Evolutionary conservation across 2,113 vertebrate genomes (phyloP).

Genomic region (Epinephelus cyanopodus): DNA sequence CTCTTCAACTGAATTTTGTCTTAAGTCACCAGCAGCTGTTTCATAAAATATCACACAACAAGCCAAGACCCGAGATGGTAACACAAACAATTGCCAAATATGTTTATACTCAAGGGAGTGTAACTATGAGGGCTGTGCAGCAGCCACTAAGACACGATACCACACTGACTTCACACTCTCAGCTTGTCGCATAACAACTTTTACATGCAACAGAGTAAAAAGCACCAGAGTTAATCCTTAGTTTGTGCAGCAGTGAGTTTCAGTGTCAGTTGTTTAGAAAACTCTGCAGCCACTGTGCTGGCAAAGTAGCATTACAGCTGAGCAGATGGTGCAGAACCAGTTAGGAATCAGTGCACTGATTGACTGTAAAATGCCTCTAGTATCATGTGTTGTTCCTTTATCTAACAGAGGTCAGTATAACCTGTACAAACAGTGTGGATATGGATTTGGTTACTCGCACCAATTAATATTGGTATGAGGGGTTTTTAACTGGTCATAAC

Average conservation of each 20-base stretch:
- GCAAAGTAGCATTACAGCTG: not conserved
- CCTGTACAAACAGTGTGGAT: not conserved
- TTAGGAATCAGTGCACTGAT: not conserved
- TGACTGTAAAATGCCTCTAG: not conserved
- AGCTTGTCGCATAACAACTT: no score
- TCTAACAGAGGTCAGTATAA: not conserved
- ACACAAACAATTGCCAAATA: slow-evolving; percentile 32
- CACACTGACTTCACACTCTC: no score
- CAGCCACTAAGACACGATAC: not conserved
- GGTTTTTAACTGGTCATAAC: not conserved
- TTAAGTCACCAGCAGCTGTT: slow-evolving; percentile 56
- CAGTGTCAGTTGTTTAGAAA: not conserved
- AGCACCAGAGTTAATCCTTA: not conserved
- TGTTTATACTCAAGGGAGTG: slow-evolving; percentile 3
- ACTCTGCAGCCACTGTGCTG: not conserved
- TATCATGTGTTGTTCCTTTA: not conserved
- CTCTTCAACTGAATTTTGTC: slow-evolving; percentile 38
- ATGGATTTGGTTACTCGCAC: not conserved
- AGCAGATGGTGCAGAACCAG: slow-evolving; percentile 19
- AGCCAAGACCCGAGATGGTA: slow-evolving; percentile 2
- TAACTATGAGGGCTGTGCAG: not conserved
- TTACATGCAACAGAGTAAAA: no score
- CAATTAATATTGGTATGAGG: not conserved
- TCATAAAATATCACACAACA: slow-evolving; percentile 21
- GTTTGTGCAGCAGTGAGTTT: not conserved